phyloP scores from a whole-genome alignment of 2,888 invertebrate genomes.

The Strigamia maritima region DNA sequence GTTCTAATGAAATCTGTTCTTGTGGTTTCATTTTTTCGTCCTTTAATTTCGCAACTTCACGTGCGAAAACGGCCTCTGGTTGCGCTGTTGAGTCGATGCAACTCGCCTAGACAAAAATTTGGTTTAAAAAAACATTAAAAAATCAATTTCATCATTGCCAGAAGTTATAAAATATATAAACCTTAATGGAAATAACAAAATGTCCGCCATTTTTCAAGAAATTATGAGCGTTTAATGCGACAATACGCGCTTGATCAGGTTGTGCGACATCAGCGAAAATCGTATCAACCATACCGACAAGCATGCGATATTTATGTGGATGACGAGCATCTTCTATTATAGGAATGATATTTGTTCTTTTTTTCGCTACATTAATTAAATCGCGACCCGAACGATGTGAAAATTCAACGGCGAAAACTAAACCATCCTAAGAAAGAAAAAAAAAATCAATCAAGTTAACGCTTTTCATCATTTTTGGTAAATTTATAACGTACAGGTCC shows the following conservation, averaged over 20 bases:
- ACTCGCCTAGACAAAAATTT: too few relatives aligned
- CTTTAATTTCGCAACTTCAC: conserved; percentile 93
- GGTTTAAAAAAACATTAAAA: background rate
- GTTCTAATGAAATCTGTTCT: conserved; percentile 97
- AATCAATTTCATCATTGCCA: conserved; percentile 51
- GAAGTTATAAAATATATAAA: too few relatives aligned
- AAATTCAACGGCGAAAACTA: conserved; percentile 99
- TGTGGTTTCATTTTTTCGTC: conserved; percentile 95
- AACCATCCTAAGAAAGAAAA: conserved; percentile 68
- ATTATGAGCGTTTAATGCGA: conserved; percentile 90
- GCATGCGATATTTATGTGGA: conserved; percentile 98
- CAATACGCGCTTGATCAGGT: conserved; percentile 98
- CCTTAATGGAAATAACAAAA: conserved; percentile 98
- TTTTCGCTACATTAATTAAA: conserved; percentile 96
- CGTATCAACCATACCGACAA: conserved; percentile 97
- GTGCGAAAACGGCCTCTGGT: conserved; percentile 96
- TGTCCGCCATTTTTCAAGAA: conserved; percentile 97
- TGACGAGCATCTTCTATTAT: conserved; percentile 99
- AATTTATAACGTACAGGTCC: conserved; percentile 71
- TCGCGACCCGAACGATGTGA: conserved; percentile 94
- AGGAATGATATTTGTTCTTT: conserved; percentile 96
- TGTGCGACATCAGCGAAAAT: conserved; percentile 99
- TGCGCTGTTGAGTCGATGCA: conserved; percentile 98
- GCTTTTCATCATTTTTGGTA: background rate
- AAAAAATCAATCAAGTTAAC: too few relatives aligned